Evolutionary conservation across 1,140 invertebrate genomes (phyloP), one percentile per base, ranked within the genome.

Genomic region (Drosophila fuyamai): DNA sequence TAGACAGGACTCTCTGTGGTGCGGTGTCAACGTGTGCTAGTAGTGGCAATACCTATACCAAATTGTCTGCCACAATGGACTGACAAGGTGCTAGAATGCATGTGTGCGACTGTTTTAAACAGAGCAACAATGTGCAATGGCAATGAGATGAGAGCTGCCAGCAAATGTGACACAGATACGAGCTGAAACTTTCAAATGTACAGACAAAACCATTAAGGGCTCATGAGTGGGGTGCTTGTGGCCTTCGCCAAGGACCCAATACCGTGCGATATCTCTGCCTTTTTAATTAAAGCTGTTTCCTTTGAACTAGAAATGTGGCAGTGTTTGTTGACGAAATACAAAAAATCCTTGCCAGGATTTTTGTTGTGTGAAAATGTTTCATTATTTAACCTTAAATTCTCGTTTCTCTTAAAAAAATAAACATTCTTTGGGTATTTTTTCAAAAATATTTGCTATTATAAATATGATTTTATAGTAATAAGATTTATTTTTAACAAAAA

Each of bases 51-150:
- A 62, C 29, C 72, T 66, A 76, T 59, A 43, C 72, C 60, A 76
- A 67, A 76, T 76, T 76, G 62, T 76, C 40, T 76, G 60, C 47
- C 72, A 67, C 72, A 76, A 66, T 76, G 48, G 73, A 43, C 50
- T 36, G 46, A 61, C 71, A 75, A 76, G 61, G 72, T 76, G 73
- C 61, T 57, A 76, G 61, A 71, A 70, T 71, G 65, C 43, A 57
- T 41, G 43, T 58, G 48, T 18, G 46, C 16, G 40, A 43, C 44
- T 23, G 58, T 57, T 77, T 63, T 62, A 71, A 71, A 71, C 50
- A 43, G 67, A 71, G 65, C 53, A 60, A 54, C 73, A 60, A 51
- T 60, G 73, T 61, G 56, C 62, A 58, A 44, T 43, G 48, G 35
- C 55, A 44, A 60, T 68, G 48, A 66, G 67, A 70, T 47, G 67